Evolutionary conservation across 2,797 vertebrate genomes (phyloP).

Genomic region (Cynodonichthys magdalenae): DNA sequence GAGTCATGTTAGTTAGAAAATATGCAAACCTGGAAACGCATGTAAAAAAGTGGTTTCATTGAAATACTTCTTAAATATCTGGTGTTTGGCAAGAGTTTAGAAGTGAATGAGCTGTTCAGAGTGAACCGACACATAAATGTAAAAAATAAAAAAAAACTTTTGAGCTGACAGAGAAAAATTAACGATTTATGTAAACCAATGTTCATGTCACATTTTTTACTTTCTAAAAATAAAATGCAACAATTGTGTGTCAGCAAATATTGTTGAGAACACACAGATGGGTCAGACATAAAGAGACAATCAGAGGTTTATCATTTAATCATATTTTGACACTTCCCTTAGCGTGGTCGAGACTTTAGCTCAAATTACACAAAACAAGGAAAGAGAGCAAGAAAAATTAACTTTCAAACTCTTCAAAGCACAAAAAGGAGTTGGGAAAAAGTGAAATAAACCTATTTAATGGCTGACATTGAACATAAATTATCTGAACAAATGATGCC

Average conservation of each 20-base stretch:
- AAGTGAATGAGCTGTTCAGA: no score
- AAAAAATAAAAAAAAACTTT: no score
- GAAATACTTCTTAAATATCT: no score
- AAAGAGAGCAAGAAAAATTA: constrained; percentile 43
- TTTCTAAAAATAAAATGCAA: no score
- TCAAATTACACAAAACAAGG: not conserved
- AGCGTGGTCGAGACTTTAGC: constrained; percentile 4
- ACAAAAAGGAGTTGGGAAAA: constrained; percentile 56
- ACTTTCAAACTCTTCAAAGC: constrained; percentile 63
- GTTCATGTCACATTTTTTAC: no score
- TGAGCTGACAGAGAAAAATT: no score
- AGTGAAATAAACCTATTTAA: constrained; percentile 8
- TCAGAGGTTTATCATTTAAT: constrained; percentile 4
- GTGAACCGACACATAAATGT: no score
- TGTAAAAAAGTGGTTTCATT: no score
- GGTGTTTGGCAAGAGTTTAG: no score
- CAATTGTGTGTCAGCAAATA: not conserved
- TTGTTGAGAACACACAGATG: not conserved
- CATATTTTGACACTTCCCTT: constrained; percentile 20
- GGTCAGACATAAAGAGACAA: not conserved
- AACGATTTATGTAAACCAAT: no score
- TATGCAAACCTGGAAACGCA: no score
- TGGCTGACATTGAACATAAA: not conserved
- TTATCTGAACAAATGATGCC: not conserved
- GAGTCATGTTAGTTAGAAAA: no score